Conservation (phyloP, 2,888 invertebrate species). For the Thymelicus sylvestris region DNA sequence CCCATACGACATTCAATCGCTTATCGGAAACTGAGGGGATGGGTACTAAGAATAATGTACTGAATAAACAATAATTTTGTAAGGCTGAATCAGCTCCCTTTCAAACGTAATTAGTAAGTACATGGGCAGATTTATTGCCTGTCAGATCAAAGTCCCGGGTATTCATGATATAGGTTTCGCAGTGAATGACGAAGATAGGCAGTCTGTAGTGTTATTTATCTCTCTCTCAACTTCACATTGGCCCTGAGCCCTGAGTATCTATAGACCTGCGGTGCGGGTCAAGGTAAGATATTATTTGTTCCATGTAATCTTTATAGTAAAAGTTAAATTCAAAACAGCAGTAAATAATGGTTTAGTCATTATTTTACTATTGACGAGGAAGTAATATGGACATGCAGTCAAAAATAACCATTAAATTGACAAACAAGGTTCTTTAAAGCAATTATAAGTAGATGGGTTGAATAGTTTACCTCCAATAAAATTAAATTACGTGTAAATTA, state of each 20-base stretch:
- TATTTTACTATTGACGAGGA: too few relatives aligned
- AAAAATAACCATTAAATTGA: too few relatives aligned
- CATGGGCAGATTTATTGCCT: slow-evolving; percentile 41
- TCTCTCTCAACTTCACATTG: slow-evolving; percentile 29
- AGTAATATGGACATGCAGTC: too few relatives aligned
- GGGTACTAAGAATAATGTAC: not conserved
- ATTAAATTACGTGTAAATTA: too few relatives aligned
- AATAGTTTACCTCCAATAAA: too few relatives aligned
- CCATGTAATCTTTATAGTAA: not conserved
- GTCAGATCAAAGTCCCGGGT: slow-evolving; percentile 43
- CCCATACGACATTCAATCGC: not conserved
- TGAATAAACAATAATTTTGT: slow-evolving; percentile 29
- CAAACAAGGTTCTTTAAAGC: too few relatives aligned
- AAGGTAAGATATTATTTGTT: not conserved
- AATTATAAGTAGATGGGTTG: too few relatives aligned
- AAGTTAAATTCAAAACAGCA: too few relatives aligned
- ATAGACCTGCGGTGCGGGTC: not conserved
- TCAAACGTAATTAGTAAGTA: slow-evolving; percentile 35
- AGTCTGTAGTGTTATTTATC: slow-evolving; percentile 13
- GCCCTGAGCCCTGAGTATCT: not conserved
- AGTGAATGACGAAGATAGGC: slow-evolving; percentile 42
- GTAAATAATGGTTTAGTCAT: too few relatives aligned
- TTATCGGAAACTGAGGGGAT: not conserved
- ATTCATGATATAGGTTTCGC: slow-evolving; percentile 41
- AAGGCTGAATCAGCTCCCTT: slow-evolving; percentile 19